Evolutionary conservation across 2,113 vertebrate species (phyloP).

Genomic region (Bolborhynchus lineola): DNA sequence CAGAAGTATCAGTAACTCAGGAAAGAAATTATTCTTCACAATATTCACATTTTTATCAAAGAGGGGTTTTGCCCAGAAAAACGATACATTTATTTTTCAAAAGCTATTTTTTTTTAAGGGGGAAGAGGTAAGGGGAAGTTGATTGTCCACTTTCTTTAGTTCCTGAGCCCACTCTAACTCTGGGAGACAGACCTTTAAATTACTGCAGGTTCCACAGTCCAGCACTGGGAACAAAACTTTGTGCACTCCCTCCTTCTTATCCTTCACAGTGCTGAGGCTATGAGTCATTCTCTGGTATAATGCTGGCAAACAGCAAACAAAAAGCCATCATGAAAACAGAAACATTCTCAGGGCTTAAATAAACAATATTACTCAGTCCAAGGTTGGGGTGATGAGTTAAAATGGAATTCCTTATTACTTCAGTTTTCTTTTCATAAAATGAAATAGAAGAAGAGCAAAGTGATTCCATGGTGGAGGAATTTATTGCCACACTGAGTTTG

Average conservation of each 20-base stretch:
- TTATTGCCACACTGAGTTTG: neutral
- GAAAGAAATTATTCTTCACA: neutral
- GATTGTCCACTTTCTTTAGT: neutral
- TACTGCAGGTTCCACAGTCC: neutral
- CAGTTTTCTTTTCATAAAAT: neutral
- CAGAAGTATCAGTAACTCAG: neutral
- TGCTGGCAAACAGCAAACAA: neutral
- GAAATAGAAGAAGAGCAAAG: neutral
- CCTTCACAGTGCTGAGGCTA: neutral
- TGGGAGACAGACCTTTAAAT: slow-evolving; percentile 15
- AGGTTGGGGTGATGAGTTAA: neutral
- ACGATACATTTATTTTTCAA: neutral
- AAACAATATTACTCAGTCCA: slow-evolving; percentile 4
- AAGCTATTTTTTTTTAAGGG: slow-evolving; percentile 23
- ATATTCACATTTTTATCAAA: slow-evolving; percentile 1
- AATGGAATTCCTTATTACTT: slow-evolving; percentile 11
- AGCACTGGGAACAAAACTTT: neutral
- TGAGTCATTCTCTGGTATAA: neutral
- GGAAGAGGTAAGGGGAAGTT: neutral
- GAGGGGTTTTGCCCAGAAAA: neutral
- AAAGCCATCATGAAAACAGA: neutral
- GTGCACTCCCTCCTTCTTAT: neutral
- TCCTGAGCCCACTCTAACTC: neutral
- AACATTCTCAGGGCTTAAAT: slow-evolving; percentile 20
- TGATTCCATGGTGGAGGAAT: neutral